Base-by-base conservation (phyloP, 2,797 vertebrate species). In the Pelobates cultripes region DNA sequence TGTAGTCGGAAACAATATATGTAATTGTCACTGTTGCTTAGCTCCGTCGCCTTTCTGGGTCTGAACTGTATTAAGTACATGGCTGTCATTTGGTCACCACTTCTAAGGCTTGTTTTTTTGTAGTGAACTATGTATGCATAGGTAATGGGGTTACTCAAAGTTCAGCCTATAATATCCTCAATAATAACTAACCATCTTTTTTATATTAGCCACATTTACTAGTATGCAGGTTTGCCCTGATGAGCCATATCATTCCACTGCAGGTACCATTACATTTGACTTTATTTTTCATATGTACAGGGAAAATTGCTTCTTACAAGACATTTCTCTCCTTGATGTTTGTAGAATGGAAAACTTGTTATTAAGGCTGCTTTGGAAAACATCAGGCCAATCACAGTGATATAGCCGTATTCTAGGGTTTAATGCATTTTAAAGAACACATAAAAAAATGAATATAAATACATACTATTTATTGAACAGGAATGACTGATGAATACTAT, bases 201-300 rank as follows among this genome's bases (percentile, higher is more conserved):
- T 83, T 83, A 79, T 84, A 84, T 79, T 84, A 79, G 66, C 73
- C 77, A 44, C 82, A 84, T 84, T 79, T 79, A 83, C 71, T 75
- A 79, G 74, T 75, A 68, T 57, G 51, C 72, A 71, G 63, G 67
- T 75, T 75, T 76, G 75, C 77, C 73, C 67, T 40, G 73, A 70
- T 79, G 81, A 77, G 44, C 78, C 77, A 57, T 75, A 79, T 84
- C 67, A 53, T 75, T 79, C 61, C 77, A 45, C 12, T 41, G 67
- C 55, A 12, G 68, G 77, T 63, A 44, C 43, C 57, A 78, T 83
- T 79, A 51, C 67, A 84, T 75, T 51, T 67, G n/a, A 83, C 71
- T 75, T 66, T 70, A 75, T 83, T 78, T 73, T 69, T 83, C 53
- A 74, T 84, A 79, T 76, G 75, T 75, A 76, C 67, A 61, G 55